Evolutionary conservation across 2,797 vertebrate species (phyloP), one percentile per base, ranked within the genome.

Genomic region (Karalla daura): DNA sequence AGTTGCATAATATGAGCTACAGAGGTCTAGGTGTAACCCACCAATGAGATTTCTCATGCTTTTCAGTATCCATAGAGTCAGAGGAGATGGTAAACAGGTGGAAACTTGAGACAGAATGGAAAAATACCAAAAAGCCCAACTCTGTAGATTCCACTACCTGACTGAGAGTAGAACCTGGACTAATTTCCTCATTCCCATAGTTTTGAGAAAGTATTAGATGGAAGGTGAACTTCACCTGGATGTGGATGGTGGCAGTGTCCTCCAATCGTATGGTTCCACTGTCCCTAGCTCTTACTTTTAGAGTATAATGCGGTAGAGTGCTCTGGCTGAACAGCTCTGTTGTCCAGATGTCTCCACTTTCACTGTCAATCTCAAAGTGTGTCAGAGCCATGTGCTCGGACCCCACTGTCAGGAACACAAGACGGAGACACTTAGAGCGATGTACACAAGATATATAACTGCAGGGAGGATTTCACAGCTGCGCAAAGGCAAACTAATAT

Each of bases 301-400:
- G 49, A 33, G 73, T 92, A 77, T 97, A 96, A 69, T 71, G 84
- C 1, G 88, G 63, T 71, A 84, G 82, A 5, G 82, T 52, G 37
- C 79, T 82, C 33, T 88, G 77, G 5, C 77, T 90, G 43, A 98
- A 94, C 45, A 78, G 44, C 5, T 14, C 53, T 0, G 92, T 94
- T 25, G 95, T 95, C 83, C 89, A 91, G 82, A 99, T 86, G 64
- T 97, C 95, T 41, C 96, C 96, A 36, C 61, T 96, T 74, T 86
- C 81, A 52, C 87, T 54, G 86, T 98, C 93, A 30, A 98, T 94
- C 82, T 94, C 93, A 86, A 99, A 98, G 82, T 86, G 91, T 63
- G 85, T 82, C 20, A 54, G 58, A 27, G 43, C 80, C 1, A 90
- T 81, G 28, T 90, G 93, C 91, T 76, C 28, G 8, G 37, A 53